Conservation (phyloP, 1,140 invertebrate species). For the Holotrichia oblita region DNA sequence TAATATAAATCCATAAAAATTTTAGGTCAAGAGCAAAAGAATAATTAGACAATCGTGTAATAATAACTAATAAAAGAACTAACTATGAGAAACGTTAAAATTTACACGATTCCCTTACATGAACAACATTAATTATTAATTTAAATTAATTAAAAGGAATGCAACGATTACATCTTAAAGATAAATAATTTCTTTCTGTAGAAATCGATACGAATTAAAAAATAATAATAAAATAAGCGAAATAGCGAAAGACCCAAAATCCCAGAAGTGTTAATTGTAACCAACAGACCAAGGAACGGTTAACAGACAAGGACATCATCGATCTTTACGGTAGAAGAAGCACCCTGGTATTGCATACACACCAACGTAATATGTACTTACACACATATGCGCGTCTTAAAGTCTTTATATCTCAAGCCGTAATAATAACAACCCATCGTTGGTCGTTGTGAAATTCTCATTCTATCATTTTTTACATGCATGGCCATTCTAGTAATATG, state of each 20-base stretch:
- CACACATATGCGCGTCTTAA: too few relatives aligned
- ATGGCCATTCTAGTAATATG: neutral
- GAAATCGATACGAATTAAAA: too few relatives aligned
- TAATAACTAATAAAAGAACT: neutral
- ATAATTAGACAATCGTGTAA: neutral
- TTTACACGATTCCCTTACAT: too few relatives aligned
- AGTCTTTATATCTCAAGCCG: constrained; percentile 29
- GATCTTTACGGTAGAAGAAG: constrained; percentile 45
- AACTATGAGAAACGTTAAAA: neutral
- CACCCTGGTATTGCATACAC: constrained; percentile 38
- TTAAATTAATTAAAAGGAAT: too few relatives aligned
- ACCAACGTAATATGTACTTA: too few relatives aligned
- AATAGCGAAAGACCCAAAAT: constrained; percentile 28
- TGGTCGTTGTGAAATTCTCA: constrained; percentile 18
- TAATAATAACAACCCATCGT: neutral
- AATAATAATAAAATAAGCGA: too few relatives aligned
- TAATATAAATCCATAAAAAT: constrained; percentile 20
- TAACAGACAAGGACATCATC: constrained; percentile 44
- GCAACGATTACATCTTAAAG: too few relatives aligned
- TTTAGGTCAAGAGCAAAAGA: constrained; percentile 17
- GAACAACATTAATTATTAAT: too few relatives aligned
- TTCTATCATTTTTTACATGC: constrained; percentile 26
- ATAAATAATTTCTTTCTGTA: too few relatives aligned
- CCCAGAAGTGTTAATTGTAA: constrained; percentile 41
- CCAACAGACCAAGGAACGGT: constrained; percentile 41